Evolutionary conservation across 2,113 vertebrate genomes (phyloP).

Genomic region (Eulemur rufifrons): DNA sequence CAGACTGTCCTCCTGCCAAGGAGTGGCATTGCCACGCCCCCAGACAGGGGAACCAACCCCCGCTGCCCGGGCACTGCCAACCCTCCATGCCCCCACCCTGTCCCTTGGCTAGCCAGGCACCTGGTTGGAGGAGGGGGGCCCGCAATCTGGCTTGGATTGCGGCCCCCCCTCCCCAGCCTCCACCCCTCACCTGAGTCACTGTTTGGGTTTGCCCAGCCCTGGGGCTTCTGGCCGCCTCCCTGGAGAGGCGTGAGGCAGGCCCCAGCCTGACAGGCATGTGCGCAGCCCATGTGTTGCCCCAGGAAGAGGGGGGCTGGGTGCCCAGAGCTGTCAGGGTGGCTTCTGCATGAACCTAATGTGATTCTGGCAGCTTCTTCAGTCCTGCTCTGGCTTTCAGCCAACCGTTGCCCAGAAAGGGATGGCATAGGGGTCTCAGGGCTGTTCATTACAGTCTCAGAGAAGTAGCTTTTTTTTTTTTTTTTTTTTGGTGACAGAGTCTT

Average conservation of each 20-base stretch:
- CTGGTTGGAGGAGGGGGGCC: neutral
- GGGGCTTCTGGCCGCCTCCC: conserved; percentile 52
- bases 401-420: neutral
- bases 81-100: neutral
- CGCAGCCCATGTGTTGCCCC: conserved; percentile 37
- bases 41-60: neutral
- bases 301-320: neutral
- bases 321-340: neutral
- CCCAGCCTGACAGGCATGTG: conserved; percentile 61
- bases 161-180: neutral
- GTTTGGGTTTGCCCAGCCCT: conserved; percentile 44
- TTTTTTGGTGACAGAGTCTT: no score
- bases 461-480: neutral
- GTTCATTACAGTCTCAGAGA: neutral
- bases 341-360: neutral
- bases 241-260: conserved; percentile 53
- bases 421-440: no score
- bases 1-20: neutral
- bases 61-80: neutral
- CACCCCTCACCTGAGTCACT: conserved; percentile 36
- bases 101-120: neutral
- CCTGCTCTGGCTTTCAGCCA: neutral
- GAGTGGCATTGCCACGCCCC: neutral
- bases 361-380: neutral
- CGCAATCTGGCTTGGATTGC: neutral